Evolutionary conservation across 2,113 vertebrate species (phyloP).

Genomic region (Syrmaticus mikado): DNA sequence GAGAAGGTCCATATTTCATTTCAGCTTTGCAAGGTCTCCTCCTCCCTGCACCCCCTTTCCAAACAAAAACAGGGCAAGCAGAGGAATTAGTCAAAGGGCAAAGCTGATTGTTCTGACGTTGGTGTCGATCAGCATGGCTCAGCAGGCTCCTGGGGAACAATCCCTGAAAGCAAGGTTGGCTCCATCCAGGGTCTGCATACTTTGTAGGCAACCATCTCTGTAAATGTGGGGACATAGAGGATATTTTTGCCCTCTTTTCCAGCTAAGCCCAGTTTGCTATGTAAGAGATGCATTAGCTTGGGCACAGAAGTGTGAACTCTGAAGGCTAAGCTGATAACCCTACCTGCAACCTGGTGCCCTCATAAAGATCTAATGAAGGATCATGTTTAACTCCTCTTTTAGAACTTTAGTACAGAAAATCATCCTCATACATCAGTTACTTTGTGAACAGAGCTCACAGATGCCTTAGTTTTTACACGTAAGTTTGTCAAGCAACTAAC

Average conservation of each 20-base stretch:
- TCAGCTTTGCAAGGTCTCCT: constrained; percentile 59
- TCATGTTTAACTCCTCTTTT: not conserved
- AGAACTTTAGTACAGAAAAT: not conserved
- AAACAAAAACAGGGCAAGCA: not conserved
- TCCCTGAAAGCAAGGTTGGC: not conserved
- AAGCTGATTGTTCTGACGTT: not conserved
- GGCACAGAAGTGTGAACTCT: not conserved
- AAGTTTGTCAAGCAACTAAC: not conserved
- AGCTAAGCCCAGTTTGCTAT: not conserved
- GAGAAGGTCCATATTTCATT: constrained; percentile 74
- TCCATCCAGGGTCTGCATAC: not conserved
- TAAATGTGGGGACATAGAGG: fast-evolving
- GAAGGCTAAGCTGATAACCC: not conserved
- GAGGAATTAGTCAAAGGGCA: constrained; percentile 8
- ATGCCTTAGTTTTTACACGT: fast-evolving
- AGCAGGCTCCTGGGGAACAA: not conserved
- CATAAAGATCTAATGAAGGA: not conserved
- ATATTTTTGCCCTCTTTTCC: not conserved
- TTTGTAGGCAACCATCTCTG: not conserved
- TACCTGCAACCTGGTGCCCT: not conserved
- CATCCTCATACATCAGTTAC: not conserved
- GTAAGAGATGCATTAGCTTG: not conserved
- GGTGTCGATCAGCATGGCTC: fast-evolving
- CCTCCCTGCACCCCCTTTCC: not conserved
- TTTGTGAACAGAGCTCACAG: not conserved